Conservation (phyloP, 2,113 vertebrate species). For the Tringa solitaria region DNA sequence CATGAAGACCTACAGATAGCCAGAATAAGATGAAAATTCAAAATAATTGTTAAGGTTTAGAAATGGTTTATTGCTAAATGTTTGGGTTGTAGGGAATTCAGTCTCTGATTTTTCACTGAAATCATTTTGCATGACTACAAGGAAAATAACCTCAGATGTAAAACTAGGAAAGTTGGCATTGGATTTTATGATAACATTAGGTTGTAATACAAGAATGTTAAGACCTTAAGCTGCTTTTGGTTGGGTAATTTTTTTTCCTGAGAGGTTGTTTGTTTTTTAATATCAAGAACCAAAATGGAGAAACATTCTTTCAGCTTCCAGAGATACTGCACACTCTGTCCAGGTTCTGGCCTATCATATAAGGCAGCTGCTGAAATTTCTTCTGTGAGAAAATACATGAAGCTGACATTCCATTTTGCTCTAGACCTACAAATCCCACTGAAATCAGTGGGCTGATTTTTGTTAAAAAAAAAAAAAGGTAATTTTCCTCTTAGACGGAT, state of each 20-base stretch:
- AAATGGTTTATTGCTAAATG: not conserved
- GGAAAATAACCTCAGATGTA: constrained; percentile 9
- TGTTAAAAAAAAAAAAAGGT: not conserved
- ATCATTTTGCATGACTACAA: not conserved
- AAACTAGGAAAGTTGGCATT: constrained; percentile 18
- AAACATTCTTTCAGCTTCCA: constrained; percentile 1
- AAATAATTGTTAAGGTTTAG: not conserved
- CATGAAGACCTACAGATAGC: not conserved
- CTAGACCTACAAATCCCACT: not conserved
- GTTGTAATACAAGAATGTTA: constrained; percentile 65
- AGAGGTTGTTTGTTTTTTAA: constrained; percentile 8
- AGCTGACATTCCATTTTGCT: not conserved
- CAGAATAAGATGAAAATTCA: not conserved
- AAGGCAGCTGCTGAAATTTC: not conserved
- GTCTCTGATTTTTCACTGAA: not conserved
- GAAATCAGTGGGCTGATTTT: not conserved
- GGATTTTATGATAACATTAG: constrained; percentile 47
- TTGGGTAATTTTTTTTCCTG: not conserved
- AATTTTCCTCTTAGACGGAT: not conserved
- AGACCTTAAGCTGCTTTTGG: constrained; percentile 61
- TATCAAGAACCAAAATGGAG: constrained; percentile 12
- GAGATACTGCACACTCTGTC: not conserved
- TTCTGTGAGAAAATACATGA: not conserved
- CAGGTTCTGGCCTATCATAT: not conserved
- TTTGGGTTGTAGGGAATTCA: not conserved